phyloP scores from a whole-genome alignment of 2,113 vertebrate species.

The Megaleporinus macrocephalus region DNA sequence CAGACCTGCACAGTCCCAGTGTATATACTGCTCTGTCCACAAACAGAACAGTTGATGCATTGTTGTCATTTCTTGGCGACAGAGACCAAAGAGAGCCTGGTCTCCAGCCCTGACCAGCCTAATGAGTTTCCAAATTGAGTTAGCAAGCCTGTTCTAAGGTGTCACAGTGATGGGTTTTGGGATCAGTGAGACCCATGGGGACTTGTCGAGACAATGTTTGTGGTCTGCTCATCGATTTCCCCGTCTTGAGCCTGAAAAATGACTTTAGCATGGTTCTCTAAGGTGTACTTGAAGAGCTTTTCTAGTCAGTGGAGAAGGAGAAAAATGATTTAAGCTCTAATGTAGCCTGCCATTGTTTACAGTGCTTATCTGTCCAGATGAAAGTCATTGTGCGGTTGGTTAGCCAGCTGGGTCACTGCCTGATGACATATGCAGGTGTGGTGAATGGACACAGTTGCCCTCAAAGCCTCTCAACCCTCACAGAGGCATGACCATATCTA shows the following conservation, averaged over 20 bases:
- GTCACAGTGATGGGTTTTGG: slow-evolving; percentile 42
- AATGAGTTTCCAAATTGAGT: slow-evolving; percentile 49
- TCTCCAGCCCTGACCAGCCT: slow-evolving; percentile 35
- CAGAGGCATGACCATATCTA: slow-evolving; percentile 17
- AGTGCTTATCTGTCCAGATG: slow-evolving; percentile 47
- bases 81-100: slow-evolving; percentile 25
- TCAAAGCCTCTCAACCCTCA: not conserved
- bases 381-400: slow-evolving; percentile 40
- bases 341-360: slow-evolving; percentile 42
- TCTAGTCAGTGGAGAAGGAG: slow-evolving; percentile 4
- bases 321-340: slow-evolving; percentile 41
- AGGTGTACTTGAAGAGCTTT: slow-evolving; percentile 4
- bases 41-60: slow-evolving; percentile 45
- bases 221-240: slow-evolving; percentile 50
- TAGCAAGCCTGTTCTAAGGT: slow-evolving; percentile 53
- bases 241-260: slow-evolving; percentile 41
- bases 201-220: slow-evolving; percentile 49
- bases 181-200: slow-evolving; percentile 40
- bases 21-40: not conserved
- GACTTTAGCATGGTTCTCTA: not conserved
- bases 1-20: slow-evolving; percentile 10
- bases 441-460: slow-evolving; percentile 33
- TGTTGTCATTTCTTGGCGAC: slow-evolving; percentile 57
- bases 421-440: slow-evolving; percentile 32
- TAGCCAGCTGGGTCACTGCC: slow-evolving; percentile 38